These are phyloP conservation scores for Lagodon rhomboides DNA, from an alignment of 2,797 vertebrate species.

Conservation along the genomic window DNA sequence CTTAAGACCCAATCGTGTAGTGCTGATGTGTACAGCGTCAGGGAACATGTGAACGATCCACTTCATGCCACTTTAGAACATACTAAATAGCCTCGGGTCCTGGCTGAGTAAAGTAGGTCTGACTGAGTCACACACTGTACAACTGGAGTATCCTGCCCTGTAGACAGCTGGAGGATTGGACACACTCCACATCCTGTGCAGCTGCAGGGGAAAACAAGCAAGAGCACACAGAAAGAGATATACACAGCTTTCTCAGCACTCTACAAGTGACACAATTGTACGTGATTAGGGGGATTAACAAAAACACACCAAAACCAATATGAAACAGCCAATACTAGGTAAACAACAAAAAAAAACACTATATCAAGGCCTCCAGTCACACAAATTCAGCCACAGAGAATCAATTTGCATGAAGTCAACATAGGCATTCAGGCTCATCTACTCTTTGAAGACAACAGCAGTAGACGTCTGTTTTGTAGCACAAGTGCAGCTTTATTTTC, in stretches of 20 bases:
- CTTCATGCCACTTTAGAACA: constrained; percentile 32
- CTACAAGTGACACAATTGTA: not conserved
- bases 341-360: not conserved
- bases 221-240: constrained; percentile 27
- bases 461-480: constrained; percentile 2
- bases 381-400: constrained; percentile 24
- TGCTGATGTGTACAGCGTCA: not conserved
- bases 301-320: not conserved
- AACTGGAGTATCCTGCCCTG: constrained; percentile 72
- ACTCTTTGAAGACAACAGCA: not conserved
- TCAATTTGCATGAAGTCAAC: constrained; percentile 33
- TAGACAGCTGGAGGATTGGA: constrained; percentile 70
- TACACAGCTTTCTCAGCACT: constrained; percentile 15
- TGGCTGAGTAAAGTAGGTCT: constrained; percentile 49
- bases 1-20: not conserved
- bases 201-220: constrained; percentile 68
- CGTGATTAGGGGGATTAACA: not conserved
- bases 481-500: constrained; percentile 15
- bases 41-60: not conserved
- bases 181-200: constrained; percentile 71
- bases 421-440: constrained; percentile 10
- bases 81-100: constrained; percentile 20
- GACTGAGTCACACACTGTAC: constrained; percentile 72
- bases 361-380: constrained; percentile 20
- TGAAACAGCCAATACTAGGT: not conserved